phyloP scores from a whole-genome alignment of 2,797 vertebrate genomes.

The Gambelia wislizenii region DNA sequence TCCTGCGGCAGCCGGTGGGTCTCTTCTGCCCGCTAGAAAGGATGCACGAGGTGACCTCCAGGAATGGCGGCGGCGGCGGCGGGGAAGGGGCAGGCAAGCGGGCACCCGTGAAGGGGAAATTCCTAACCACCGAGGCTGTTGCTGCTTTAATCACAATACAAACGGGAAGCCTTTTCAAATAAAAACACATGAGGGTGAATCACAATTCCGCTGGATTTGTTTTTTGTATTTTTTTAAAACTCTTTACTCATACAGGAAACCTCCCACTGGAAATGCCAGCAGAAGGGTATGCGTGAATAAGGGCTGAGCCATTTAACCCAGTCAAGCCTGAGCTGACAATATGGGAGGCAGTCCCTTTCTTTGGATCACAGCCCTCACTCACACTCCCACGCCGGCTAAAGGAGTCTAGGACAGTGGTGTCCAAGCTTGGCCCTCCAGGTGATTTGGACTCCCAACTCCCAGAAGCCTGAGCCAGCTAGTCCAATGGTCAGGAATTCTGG shows the following conservation, averaged over 20 bases:
- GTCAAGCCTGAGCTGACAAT: neutral
- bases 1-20: slow-evolving; percentile 41
- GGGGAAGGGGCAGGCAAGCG: neutral
- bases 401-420: no score
- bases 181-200: slow-evolving; percentile 65
- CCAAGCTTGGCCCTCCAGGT: no score
- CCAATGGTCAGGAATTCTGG: no score
- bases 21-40: neutral
- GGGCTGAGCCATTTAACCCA: slow-evolving; percentile 49
- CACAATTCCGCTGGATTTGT: slow-evolving; percentile 44
- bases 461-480: no score
- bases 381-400: no score
- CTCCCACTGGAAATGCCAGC: slow-evolving; percentile 63
- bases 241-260: slow-evolving; percentile 50
- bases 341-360: no score
- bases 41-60: neutral
- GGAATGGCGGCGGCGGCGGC: neutral
- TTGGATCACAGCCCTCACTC: no score
- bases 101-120: neutral
- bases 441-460: no score
- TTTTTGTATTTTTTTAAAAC: no score
- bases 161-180: slow-evolving; percentile 38
- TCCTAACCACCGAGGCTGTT: neutral
- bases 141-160: neutral
- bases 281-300: slow-evolving; percentile 55